Base-by-base conservation (phyloP, 2,797 vertebrate species). In the Sebastes matsubarae region DNA sequence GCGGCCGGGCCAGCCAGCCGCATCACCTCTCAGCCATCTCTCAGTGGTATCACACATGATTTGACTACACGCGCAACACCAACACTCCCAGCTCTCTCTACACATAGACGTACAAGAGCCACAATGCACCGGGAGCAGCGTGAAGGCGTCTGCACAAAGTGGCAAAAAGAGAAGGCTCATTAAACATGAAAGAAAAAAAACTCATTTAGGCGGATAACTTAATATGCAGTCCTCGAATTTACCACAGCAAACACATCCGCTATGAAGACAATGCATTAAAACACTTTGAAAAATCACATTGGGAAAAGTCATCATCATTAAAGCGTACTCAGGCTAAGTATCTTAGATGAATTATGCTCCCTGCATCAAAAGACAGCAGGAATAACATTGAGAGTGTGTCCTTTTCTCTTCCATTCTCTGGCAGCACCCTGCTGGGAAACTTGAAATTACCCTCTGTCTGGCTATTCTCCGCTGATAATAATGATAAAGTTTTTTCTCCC, bases 291-390 rank as follows among this genome's bases (percentile, higher is more conserved):
- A 94, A 94, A 95, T 95, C 94, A 89, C 89, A 92, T 88, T 89
- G 92, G 95, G 94, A 93, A 94, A 94, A 94, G 94, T 94, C 94
- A 95, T 96, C 93, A 94, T 96, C 94, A 95, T 96, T 95, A 95
- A 94, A 94, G 92, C 86, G 60, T 84, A 94, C 91, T 92, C 93
- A 78, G 92, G 90, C 91, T 93, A 95, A 95, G 93, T 95, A 94
- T 95, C 91, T 93, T 90, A 92, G 90, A 93, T 93, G 89, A 93
- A 93, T 94, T 95, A 94, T 92, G 91, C 84, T 90, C 82, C 81
- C 82, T 85, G 89, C 92, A 92, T 94, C 90, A 90, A 93, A 91
- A 94, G 89, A 92, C 88, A 85, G 92, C 85, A 92, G 90, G 91
- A 93, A 94, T 94, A 95, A 94, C 94, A 96, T 87, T 92, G 93